Conservation (phyloP, 2,888 invertebrate species). For the Euzophera pinguis region DNA sequence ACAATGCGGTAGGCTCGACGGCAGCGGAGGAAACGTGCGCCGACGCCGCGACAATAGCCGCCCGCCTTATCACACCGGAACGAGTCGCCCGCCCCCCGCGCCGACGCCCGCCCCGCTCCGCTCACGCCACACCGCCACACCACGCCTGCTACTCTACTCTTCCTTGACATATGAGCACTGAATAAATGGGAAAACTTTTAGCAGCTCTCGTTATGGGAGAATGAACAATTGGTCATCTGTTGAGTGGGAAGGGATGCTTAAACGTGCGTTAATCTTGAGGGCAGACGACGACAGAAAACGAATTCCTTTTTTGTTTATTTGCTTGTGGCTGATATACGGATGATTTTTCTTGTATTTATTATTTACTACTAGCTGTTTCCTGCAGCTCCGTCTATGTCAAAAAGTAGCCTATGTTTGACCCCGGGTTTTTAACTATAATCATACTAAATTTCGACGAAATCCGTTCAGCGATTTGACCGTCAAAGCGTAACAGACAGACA, state of each 20-base stretch:
- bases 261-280: conserved; percentile 60
- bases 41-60: conserved; percentile 74
- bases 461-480: too few species aligned
- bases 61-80: conserved; percentile 77
- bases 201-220: conserved; percentile 64
- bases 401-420: too few species aligned
- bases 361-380: neutral
- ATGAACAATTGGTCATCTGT: conserved; percentile 78
- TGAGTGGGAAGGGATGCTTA: conserved; percentile 54
- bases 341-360: neutral
- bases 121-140: conserved; percentile 26
- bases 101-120: conserved; percentile 25
- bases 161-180: conserved; percentile 74
- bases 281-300: conserved; percentile 36
- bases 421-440: too few species aligned
- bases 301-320: conserved; percentile 36
- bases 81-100: conserved; percentile 49
- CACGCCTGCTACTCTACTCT: conserved; percentile 34
- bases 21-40: conserved; percentile 77
- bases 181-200: conserved; percentile 79
- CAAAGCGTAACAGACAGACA: too few species aligned
- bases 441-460: too few species aligned
- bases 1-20: conserved; percentile 75
- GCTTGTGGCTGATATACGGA: conserved; percentile 31
- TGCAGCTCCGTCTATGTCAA: too few species aligned